A percentile compares a stretch with the other conserved stretches of the same genome.
Evolutionary conservation across 2,113 vertebrate genomes (phyloP).

Genomic region (Dromiciops gliroides): DNA sequence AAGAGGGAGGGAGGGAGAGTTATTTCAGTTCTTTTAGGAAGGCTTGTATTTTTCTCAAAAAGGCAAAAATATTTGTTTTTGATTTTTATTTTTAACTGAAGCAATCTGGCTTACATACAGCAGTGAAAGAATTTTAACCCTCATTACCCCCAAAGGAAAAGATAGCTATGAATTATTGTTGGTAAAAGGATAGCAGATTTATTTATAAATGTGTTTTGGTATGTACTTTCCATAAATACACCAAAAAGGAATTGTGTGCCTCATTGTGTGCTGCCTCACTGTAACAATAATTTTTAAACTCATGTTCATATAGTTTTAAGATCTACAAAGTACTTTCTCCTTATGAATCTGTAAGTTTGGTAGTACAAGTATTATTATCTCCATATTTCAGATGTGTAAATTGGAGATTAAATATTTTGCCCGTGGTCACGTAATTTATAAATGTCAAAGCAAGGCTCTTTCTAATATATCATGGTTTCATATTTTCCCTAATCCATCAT

Average conservation of each 20-base stretch:
- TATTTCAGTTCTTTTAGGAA: not conserved
- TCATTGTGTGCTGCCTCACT: not conserved
- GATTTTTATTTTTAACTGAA: not conserved
- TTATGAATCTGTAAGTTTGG: not conserved
- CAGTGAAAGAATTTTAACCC: not conserved
- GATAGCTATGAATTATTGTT: not conserved
- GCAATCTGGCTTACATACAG: not conserved
- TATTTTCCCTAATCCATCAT: not conserved
- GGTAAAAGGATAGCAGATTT: not conserved
- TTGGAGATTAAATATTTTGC: not conserved
- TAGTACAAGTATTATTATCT: not conserved
- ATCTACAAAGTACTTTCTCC: not conserved
- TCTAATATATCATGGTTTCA: not conserved
- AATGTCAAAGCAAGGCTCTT: not conserved
- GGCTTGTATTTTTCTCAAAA: not conserved
- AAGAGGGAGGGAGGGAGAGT: not conserved
- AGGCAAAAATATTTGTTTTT: not conserved
- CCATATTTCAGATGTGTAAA: not conserved
- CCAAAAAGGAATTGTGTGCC: not conserved
- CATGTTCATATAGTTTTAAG: not conserved
- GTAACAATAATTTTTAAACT: not conserved
- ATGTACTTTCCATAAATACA: conserved; percentile 30
- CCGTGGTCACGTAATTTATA: not conserved
- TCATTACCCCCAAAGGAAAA: conserved; percentile 8
- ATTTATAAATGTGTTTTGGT: not conserved